These are phyloP conservation scores for Glossophaga mutica DNA, from an alignment of 2,797 vertebrate genomes.

Conservation along the genomic window DNA sequence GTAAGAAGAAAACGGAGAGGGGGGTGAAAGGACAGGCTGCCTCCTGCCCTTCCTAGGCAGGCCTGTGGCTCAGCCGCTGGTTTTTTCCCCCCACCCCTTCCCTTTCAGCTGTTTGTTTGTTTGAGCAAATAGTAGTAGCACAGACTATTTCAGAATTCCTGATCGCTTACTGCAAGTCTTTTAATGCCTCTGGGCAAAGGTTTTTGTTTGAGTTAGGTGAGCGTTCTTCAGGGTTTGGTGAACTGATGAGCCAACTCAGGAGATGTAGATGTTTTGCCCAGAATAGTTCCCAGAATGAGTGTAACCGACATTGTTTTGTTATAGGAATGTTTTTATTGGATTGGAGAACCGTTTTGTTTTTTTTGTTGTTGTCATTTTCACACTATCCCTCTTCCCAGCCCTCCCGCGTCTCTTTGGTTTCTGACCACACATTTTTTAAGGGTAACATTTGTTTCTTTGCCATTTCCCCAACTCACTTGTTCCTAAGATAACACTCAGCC, in stretches of 20 bases:
- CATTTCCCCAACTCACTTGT: neutral
- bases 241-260: neutral
- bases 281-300: neutral
- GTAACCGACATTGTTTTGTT: neutral
- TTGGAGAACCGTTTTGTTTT: neutral
- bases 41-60: neutral
- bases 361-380: neutral
- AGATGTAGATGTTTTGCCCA: neutral
- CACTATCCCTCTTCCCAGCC: neutral
- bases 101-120: neutral
- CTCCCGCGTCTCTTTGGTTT: neutral
- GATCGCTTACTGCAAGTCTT: neutral
- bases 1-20: neutral
- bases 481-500: neutral
- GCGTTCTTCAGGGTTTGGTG: neutral
- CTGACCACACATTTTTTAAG: neutral
- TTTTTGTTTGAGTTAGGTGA: neutral
- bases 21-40: neutral
- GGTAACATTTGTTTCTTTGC: neutral
- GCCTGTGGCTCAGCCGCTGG: neutral
- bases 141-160: neutral
- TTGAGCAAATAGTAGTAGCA: neutral
- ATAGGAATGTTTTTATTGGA: neutral
- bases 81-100: rapidly evolving
- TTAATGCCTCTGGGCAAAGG: neutral